Evolutionary conservation across 2,888 invertebrate species (phyloP), one percentile per base, ranked within the genome.

Genomic region (Macropis europaea): DNA sequence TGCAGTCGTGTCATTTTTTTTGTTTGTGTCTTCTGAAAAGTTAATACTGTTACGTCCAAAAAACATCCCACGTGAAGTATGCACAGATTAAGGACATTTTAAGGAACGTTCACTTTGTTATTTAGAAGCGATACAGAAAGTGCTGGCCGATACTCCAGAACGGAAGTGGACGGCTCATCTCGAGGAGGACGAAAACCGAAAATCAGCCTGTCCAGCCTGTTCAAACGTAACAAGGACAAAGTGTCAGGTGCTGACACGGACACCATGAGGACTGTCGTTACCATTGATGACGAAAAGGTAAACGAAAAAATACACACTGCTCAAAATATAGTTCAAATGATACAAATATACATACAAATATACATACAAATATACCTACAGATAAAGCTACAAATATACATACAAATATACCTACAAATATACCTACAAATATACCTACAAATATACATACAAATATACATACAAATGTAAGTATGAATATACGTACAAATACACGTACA

Each of bases 51-150:
- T 19, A 2, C 19, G 0, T 11, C 40, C n/a, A 3, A 57, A 26
- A 47, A 15, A 24, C 6, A 34, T n/a, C 0, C 45, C 2, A 13
- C 26, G 24, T 6, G 11, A 52, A 38, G 11, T 2, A 2, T 22
- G 32, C 6, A 22, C 5, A 36, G 19, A 15, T 7, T 2, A 15
- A 3, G 19, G 2, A 4, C 15, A 7, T 6, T 40, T 42, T n/a
- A 32, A 17, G 9, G 32, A 7, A 5, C 7, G 40, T 32, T 3
- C 38, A 32, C 13, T 59, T 13, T 69, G 19, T 68, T 53, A 36
- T 64, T 57, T 61, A 94, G 94, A 87, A 94, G 94, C 87, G 94
- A 94, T 89, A 94, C 94, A 38, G 94, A 94, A 88, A 94, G 94
- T 86, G 93, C 93, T 59, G 93, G 89, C 24, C 85, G 87, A 50